Conservation (phyloP, 1,140 invertebrate species). For the Nasonia vitripennis region DNA sequence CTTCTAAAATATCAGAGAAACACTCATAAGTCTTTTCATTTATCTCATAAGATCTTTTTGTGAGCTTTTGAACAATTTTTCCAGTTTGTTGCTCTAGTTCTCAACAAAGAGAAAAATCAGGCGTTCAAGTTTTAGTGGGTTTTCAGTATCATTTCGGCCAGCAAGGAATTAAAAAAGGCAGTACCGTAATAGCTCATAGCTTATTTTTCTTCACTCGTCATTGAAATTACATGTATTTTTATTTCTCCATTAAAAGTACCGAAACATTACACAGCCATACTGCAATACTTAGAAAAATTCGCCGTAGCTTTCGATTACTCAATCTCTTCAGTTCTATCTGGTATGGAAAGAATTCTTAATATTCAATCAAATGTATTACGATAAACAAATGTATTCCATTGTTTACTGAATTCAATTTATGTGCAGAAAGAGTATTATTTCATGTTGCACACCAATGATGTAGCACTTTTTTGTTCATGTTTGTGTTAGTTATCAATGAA, state of each 20-base stretch:
- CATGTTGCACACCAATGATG: background rate
- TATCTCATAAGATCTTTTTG: conserved; percentile 16
- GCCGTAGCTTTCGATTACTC: conserved; percentile 11
- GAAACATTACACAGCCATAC: conserved; percentile 48
- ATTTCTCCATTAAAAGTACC: background rate
- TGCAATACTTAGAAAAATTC: conserved; percentile 31
- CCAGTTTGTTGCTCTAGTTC: background rate
- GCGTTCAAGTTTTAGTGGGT: background rate
- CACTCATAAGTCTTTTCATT: conserved; percentile 6
- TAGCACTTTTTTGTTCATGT: background rate
- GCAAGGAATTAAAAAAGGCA: conserved; percentile 17
- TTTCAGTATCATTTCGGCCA: background rate
- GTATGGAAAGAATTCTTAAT: conserved; percentile 2
- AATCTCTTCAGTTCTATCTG: conserved; percentile 21
- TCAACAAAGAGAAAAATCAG: background rate
- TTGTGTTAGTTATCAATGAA: background rate
- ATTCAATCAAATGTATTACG: background rate
- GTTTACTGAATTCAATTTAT: background rate
- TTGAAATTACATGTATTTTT: background rate
- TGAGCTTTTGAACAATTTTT: conserved; percentile 17
- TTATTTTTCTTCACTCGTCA: background rate
- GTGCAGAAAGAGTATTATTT: background rate
- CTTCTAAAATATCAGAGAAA: conserved; percentile 9
- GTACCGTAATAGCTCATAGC: conserved; percentile 28
- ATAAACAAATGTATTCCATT: too few species aligned